These are phyloP conservation scores for Chrysotoxum bicinctum DNA, from an alignment of 2,888 invertebrate species.

Conservation along the genomic window DNA sequence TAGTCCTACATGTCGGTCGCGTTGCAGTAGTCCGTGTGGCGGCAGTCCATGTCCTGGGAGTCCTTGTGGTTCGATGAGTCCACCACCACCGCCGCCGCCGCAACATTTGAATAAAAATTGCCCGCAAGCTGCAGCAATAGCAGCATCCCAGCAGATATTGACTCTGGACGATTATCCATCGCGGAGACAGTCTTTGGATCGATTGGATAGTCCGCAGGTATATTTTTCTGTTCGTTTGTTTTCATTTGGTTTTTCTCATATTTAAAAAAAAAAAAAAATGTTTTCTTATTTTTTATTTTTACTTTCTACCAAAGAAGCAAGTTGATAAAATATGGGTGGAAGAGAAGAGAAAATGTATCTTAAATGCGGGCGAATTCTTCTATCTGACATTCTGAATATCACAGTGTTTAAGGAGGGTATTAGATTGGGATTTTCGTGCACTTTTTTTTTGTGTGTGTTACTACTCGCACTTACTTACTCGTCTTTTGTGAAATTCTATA, in stretches of 20 bases:
- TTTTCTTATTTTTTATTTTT: background rate
- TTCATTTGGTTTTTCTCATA: conserved; percentile 11
- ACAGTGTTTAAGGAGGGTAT: conserved; percentile 1
- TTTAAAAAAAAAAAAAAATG: conserved; percentile 1
- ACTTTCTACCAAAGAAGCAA: conserved; percentile 32
- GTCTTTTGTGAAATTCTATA: conserved; percentile 9
- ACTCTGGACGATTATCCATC: conserved; percentile 83
- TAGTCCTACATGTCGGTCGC: conserved; percentile 82
- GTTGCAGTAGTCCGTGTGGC: conserved; percentile 81
- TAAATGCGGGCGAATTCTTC: background rate
- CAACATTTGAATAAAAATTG: conserved; percentile 80
- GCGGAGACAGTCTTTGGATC: conserved; percentile 84
- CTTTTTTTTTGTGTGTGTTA: background rate
- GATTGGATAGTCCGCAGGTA: conserved; percentile 83
- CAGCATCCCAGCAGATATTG: conserved; percentile 79
- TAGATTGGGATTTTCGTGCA: conserved; percentile 2
- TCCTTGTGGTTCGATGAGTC: conserved; percentile 84
- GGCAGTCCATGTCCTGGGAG: conserved; percentile 80
- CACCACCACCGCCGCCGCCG: conserved; percentile 82
- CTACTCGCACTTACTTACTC: conserved; percentile 3
- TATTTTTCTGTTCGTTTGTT: conserved; percentile 39
- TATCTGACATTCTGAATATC: background rate
- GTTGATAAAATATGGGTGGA: conserved; percentile 31
- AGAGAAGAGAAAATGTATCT: conserved; percentile 38
- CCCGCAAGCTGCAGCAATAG: conserved; percentile 81